Conservation (phyloP, 1,140 invertebrate species). For the Centruroides vittatus region DNA sequence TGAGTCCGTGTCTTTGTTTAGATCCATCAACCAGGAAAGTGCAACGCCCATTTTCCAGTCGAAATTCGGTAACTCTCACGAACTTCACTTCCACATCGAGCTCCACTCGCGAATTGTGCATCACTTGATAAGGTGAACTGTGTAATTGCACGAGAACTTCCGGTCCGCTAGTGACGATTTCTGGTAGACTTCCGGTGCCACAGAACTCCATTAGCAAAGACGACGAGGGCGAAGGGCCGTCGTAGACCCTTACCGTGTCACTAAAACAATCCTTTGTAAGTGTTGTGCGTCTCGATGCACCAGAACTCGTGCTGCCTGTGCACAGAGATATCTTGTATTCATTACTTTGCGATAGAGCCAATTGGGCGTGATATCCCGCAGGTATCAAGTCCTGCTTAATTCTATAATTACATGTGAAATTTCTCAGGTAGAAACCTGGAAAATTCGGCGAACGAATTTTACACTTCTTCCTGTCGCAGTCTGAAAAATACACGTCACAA, state of each 20-base stretch:
- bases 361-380: conserved; percentile 10
- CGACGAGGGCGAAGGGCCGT: conserved; percentile 72
- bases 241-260: conserved; percentile 73
- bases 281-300: not conserved
- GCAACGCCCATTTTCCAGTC: conserved; percentile 51
- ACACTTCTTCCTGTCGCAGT: conserved; percentile 16
- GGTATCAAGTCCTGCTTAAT: conserved; percentile 13
- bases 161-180: conserved; percentile 61
- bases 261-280: conserved; percentile 60
- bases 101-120: conserved; percentile 54
- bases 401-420: conserved; percentile 17
- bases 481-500: conserved; percentile 15
- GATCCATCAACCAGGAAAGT: conserved; percentile 70
- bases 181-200: conserved; percentile 64
- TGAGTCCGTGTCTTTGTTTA: conserved; percentile 49
- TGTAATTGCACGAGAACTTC: conserved; percentile 76
- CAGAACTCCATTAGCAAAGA: conserved; percentile 78
- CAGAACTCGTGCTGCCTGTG: conserved; percentile 4
- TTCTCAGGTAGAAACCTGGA: conserved; percentile 17
- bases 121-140: conserved; percentile 71
- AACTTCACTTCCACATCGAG: conserved; percentile 71
- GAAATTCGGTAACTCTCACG: not conserved
- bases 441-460: conserved; percentile 17
- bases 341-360: conserved; percentile 13
- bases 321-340: conserved; percentile 20